Evolutionary conservation across 2,113 vertebrate genomes (phyloP).

Genomic region (Oceanites oceanicus): DNA sequence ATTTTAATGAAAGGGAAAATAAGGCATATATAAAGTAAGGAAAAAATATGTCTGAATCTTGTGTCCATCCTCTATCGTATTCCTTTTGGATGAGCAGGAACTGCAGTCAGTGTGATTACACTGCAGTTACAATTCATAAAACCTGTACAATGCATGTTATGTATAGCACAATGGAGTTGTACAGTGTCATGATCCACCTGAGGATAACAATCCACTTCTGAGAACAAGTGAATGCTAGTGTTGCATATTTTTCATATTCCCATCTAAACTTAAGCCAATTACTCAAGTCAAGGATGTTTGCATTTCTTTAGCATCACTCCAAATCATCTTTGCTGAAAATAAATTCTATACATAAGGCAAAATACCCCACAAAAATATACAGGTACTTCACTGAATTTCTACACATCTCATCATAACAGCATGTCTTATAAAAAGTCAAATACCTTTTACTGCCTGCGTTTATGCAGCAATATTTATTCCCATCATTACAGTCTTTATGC

Average conservation of each 20-base stretch:
- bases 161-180: neutral
- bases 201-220: neutral
- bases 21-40: neutral
- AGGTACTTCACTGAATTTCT: neutral
- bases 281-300: neutral
- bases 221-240: neutral
- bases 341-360: neutral
- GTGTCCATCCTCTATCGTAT: neutral
- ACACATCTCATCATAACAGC: neutral
- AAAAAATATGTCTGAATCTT: neutral
- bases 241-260: neutral
- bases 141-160: neutral
- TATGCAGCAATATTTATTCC: neutral
- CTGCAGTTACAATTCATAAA: neutral
- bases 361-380: neutral
- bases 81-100: neutral
- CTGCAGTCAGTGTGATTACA: neutral
- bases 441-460: neutral
- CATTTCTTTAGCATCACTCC: neutral
- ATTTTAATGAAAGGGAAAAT: neutral
- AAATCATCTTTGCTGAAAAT: neutral
- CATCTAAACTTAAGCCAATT: neutral
- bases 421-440: neutral
- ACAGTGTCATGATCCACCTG: neutral
- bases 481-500: neutral